phyloP scores from a whole-genome alignment of 2,113 vertebrate genomes.

The Nestor notabilis region DNA sequence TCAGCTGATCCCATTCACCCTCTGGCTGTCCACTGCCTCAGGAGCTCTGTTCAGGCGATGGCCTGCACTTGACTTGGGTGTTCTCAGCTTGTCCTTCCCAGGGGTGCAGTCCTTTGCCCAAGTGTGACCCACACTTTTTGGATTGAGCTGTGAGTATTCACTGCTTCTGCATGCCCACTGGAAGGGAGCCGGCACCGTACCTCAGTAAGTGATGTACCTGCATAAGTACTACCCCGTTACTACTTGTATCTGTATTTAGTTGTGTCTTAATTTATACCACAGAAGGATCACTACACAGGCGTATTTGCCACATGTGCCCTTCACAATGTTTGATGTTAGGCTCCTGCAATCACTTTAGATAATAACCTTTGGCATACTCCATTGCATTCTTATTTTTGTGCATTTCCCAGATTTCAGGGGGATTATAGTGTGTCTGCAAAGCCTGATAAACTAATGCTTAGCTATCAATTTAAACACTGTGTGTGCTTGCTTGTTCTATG shows the following conservation, averaged over 20 bases:
- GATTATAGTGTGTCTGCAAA: not conserved
- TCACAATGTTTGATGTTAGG: not conserved
- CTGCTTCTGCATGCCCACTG: rapidly evolving
- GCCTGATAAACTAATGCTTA: not conserved
- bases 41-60: not conserved
- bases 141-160: rapidly evolving
- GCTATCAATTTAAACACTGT: not conserved
- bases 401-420: not conserved
- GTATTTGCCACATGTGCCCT: not conserved
- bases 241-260: no score
- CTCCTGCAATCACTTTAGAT: not conserved
- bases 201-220: not conserved
- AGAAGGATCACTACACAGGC: not conserved
- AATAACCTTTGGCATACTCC: not conserved
- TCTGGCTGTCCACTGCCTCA: not conserved
- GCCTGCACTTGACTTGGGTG: not conserved
- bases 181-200: not conserved
- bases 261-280: not conserved
- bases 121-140: rapidly evolving
- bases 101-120: not conserved
- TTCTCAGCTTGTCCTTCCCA: not conserved
- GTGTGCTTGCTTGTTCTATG: not conserved
- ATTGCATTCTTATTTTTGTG: not conserved
- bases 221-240: rapidly evolving
- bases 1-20: not conserved